phyloP scores from a whole-genome alignment of 2,888 invertebrate species.

The Drosophila stalkeri region DNA sequence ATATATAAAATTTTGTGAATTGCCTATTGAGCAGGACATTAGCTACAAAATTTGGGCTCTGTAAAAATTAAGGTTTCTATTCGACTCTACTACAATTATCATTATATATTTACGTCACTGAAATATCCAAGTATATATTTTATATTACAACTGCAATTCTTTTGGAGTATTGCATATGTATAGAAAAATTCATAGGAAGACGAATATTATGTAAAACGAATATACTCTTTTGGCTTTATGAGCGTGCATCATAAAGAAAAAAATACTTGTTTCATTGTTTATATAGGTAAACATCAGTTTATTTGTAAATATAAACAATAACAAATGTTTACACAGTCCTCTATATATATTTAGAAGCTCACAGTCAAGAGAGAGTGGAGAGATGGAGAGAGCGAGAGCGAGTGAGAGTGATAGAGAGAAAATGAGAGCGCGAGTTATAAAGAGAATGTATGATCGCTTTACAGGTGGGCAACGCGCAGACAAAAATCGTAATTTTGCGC shows the following conservation, averaged over 20 bases:
- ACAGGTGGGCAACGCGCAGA: constrained; percentile 74
- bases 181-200: no score
- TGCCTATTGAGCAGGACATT: neutral
- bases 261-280: constrained; percentile 32
- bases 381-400: constrained; percentile 15
- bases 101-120: no score
- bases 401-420: constrained; percentile 20
- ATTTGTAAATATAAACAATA: constrained; percentile 76
- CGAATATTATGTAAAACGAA: neutral
- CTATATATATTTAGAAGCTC: constrained; percentile 42
- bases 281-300: constrained; percentile 39
- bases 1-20: no score
- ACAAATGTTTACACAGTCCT: constrained; percentile 61
- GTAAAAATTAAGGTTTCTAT: neutral
- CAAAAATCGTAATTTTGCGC: constrained; percentile 54
- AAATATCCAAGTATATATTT: no score
- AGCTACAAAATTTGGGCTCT: neutral
- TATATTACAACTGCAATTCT: no score
- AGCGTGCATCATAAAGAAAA: constrained; percentile 7
- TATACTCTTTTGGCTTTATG: neutral
- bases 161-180: no score
- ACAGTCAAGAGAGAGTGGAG: neutral
- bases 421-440: constrained; percentile 7
- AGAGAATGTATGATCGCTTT: constrained; percentile 21
- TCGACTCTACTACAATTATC: neutral